Evolutionary conservation across 64 coral and sea anemone genomes (phyloP).

Genomic region (Stylophora pistillata): DNA sequence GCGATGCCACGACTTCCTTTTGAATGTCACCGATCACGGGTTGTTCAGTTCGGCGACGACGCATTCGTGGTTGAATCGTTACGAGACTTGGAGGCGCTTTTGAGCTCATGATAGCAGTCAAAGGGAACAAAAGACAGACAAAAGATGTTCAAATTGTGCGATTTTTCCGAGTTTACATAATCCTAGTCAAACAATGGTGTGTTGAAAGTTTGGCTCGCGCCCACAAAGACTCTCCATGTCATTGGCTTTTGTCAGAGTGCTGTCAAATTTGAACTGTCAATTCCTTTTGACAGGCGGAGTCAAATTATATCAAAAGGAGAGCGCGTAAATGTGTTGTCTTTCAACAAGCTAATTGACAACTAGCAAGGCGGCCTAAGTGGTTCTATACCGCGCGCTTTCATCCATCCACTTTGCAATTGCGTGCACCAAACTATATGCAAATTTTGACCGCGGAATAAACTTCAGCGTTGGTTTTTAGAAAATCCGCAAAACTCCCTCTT

Average conservation of each 20-base stretch:
- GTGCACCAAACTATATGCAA: slow-evolving; percentile 56
- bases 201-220: slow-evolving; percentile 82
- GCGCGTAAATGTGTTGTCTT: slow-evolving; percentile 62
- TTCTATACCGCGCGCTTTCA: slow-evolving; percentile 41
- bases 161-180: slow-evolving; percentile 96
- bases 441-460: slow-evolving; percentile 68
- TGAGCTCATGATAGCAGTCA: slow-evolving; percentile 77
- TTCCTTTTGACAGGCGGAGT: slow-evolving; percentile 92
- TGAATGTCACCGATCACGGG: neutral
- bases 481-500: slow-evolving; percentile 29
- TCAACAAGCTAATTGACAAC: slow-evolving; percentile 55
- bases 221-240: slow-evolving; percentile 92
- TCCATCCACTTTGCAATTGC: slow-evolving; percentile 44
- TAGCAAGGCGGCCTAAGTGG: slow-evolving; percentile 36
- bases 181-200: slow-evolving; percentile 76
- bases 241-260: slow-evolving; percentile 85
- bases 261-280: slow-evolving; percentile 97
- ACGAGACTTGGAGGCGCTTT: slow-evolving; percentile 57
- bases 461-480: slow-evolving; percentile 62
- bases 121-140: slow-evolving; percentile 81
- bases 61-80: slow-evolving; percentile 25
- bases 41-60: neutral
- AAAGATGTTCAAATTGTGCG: slow-evolving; percentile 95
- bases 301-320: slow-evolving; percentile 74
- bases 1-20: slow-evolving; percentile 36